phyloP scores from a whole-genome alignment of 2,113 vertebrate genomes.

The Rissa tridactyla region DNA sequence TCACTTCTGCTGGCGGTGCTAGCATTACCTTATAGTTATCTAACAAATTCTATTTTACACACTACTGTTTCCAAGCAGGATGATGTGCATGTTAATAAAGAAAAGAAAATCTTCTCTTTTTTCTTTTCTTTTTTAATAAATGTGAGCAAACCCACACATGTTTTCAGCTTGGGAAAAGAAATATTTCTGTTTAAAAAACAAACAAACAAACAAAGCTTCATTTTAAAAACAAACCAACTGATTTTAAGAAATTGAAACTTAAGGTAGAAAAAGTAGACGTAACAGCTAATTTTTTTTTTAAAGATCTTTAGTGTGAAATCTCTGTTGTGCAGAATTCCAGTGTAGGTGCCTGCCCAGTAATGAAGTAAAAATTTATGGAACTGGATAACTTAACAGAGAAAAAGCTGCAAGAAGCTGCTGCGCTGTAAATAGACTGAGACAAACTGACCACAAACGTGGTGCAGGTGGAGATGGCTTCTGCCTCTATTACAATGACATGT shows the following conservation, averaged over 20 bases:
- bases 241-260: background rate
- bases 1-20: background rate
- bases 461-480: background rate
- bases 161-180: background rate
- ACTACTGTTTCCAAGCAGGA: background rate
- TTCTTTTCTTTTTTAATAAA: background rate
- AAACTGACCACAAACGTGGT: background rate
- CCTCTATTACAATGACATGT: background rate
- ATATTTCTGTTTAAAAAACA: background rate
- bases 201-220: background rate
- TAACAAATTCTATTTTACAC: background rate
- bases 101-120: background rate
- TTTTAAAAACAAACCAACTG: background rate
- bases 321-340: background rate
- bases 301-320: background rate
- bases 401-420: background rate
- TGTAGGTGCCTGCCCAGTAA: background rate
- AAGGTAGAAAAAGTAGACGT: background rate
- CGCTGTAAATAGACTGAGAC: background rate
- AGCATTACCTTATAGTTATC: background rate
- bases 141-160: fast-evolving
- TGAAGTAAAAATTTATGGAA: background rate
- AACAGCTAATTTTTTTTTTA: background rate
- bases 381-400: background rate
- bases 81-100: background rate